phyloP scores from a whole-genome alignment of 2,113 vertebrate species.

The Nannobrachium achirus region DNA sequence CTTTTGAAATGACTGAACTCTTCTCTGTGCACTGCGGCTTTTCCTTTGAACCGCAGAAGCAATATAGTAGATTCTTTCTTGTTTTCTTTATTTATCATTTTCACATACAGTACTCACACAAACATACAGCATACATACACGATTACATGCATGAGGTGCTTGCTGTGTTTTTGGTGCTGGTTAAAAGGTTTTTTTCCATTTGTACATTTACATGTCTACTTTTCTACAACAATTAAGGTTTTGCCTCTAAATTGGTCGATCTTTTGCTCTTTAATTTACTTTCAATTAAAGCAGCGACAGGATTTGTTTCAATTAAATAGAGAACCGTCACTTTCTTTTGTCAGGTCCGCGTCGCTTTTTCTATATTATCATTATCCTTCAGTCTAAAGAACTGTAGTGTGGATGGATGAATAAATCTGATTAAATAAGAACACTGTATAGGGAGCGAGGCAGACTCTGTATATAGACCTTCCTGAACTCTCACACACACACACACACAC shows the following conservation, averaged over 20 bases:
- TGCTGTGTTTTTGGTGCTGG: not conserved
- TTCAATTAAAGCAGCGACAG: not conserved
- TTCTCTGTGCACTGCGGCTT: conserved; percentile 16
- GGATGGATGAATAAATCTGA: no score
- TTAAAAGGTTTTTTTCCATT: not conserved
- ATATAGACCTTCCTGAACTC: no score
- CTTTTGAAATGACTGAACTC: conserved; percentile 7
- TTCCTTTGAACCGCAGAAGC: conserved; percentile 1
- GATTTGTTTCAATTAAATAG: not conserved
- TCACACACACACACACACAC: no score
- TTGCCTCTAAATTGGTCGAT: no score
- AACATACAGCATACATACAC: not conserved
- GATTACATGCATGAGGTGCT: not conserved
- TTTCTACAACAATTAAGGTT: no score
- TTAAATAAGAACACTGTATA: no score
- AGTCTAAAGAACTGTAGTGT: no score
- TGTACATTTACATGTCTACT: no score
- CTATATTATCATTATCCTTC: no score
- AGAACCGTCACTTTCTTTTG: no score
- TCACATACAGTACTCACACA: not conserved
- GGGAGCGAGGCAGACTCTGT: no score
- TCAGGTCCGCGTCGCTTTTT: no score
- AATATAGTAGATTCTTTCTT: not conserved
- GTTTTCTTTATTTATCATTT: not conserved
- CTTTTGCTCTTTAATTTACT: not conserved